Percentiles rank a stretch among this genome's conserved stretches.
Conservation (phyloP, 1,140 invertebrate species). For the Drosophila jambulina region DNA sequence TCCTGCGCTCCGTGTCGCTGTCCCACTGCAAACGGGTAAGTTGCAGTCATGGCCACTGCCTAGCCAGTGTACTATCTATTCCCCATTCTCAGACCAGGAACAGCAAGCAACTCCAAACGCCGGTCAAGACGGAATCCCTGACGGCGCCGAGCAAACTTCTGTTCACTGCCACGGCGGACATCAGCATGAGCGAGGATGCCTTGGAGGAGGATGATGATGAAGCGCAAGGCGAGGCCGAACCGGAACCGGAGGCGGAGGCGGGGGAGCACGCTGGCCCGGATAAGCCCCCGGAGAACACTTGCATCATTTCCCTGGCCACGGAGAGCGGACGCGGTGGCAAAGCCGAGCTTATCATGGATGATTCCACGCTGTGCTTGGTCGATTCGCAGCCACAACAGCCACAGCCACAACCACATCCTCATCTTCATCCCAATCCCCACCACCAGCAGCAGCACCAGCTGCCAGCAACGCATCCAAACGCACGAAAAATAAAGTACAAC, state of each 20-base stretch:
- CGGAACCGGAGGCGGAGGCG: not conserved
- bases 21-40: constrained; percentile 62
- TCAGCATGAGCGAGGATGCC: constrained; percentile 57
- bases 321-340: constrained; percentile 25
- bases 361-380: constrained; percentile 38
- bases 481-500: constrained; percentile 39
- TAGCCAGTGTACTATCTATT: not conserved
- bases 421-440: constrained; percentile 10
- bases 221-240: not conserved
- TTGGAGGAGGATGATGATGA: constrained; percentile 34
- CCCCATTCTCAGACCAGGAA: constrained; percentile 18
- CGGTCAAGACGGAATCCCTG: constrained; percentile 36
- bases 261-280: not conserved
- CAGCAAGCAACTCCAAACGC: constrained; percentile 17
- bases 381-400: constrained; percentile 44
- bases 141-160: constrained; percentile 30
- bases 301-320: constrained; percentile 14
- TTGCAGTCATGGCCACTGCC: not conserved
- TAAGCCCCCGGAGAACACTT: not conserved
- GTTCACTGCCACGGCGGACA: constrained; percentile 20
- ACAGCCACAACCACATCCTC: constrained; percentile 12
- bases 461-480: constrained; percentile 23
- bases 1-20: constrained; percentile 68
- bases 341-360: constrained; percentile 51
- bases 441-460: constrained; percentile 38